Evolutionary conservation across 2,797 vertebrate genomes (phyloP).

Genomic region (Amazona ochrocephala): DNA sequence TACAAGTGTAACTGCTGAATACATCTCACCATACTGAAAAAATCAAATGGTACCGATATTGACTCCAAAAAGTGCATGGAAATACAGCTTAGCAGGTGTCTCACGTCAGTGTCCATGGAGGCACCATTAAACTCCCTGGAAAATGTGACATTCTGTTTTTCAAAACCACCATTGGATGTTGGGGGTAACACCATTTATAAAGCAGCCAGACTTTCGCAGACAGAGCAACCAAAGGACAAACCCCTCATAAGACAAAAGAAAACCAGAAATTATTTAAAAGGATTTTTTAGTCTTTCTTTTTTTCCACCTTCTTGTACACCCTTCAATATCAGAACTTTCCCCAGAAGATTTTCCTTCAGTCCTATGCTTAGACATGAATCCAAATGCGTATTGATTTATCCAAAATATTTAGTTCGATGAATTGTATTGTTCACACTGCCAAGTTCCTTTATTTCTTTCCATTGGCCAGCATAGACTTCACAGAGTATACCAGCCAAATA

Average conservation of each 20-base stretch:
- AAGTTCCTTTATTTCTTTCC: conserved; percentile 42
- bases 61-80: background rate
- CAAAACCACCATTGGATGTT: background rate
- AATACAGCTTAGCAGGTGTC: accelerated
- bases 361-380: background rate
- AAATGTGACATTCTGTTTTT: background rate
- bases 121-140: accelerated
- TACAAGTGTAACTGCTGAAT: background rate
- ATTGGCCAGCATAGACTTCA: conserved; percentile 24
- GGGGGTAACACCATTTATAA: background rate
- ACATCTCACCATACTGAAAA: background rate
- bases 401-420: conserved; percentile 25
- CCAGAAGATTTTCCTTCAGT: background rate
- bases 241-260: background rate
- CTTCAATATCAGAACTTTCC: background rate
- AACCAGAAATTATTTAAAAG: background rate
- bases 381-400: conserved; percentile 20
- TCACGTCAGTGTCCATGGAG: background rate
- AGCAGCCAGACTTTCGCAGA: background rate
- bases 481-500: conserved; percentile 64
- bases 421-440: conserved; percentile 29
- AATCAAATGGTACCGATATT: background rate
- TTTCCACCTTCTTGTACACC: background rate
- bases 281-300: background rate
- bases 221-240: background rate